Conservation (phyloP, 2,888 invertebrate genomes). For the Linyphia triangularis region DNA sequence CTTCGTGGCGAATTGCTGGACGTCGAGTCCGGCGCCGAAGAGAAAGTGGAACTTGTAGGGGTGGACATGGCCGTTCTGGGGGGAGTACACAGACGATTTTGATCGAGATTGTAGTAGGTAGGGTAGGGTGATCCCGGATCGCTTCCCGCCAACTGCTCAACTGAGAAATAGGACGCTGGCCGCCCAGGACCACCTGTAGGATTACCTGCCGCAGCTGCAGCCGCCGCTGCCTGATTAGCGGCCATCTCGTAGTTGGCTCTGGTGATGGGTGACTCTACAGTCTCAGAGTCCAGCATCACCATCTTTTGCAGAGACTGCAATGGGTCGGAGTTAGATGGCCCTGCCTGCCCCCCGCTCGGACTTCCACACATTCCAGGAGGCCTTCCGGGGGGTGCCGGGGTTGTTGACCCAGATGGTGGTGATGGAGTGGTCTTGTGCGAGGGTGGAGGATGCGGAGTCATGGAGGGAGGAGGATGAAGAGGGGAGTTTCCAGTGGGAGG, state of each 20-base stretch:
- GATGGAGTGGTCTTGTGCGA: constrained; percentile 67
- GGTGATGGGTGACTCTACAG: constrained; percentile 72
- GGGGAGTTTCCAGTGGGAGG: constrained; percentile 68
- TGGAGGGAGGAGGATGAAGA: constrained; percentile 67
- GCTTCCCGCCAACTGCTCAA: constrained; percentile 73
- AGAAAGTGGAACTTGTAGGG: constrained; percentile 72
- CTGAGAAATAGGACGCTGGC: constrained; percentile 74
- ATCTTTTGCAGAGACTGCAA: constrained; percentile 78
- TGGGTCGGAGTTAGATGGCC: constrained; percentile 75
- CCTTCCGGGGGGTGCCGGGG: constrained; percentile 53
- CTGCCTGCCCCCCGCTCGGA: background rate
- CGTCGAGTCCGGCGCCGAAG: constrained; percentile 73
- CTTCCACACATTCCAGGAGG: constrained; percentile 41
- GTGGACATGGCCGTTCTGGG: constrained; percentile 74
- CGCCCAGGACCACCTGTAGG: constrained; percentile 27
- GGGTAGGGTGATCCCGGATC: constrained; percentile 76
- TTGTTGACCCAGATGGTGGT: constrained; percentile 42
- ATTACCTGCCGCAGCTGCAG: constrained; percentile 29
- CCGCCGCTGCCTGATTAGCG: constrained; percentile 49
- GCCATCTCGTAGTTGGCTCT: constrained; percentile 75
- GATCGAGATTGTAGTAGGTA: constrained; percentile 77
- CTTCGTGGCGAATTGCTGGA: constrained; percentile 74
- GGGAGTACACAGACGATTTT: constrained; percentile 76
- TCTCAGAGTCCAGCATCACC: constrained; percentile 77
- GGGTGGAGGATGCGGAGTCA: constrained; percentile 55